Conservation (phyloP, 2,113 vertebrate genomes). For the Silurus meridionalis region DNA sequence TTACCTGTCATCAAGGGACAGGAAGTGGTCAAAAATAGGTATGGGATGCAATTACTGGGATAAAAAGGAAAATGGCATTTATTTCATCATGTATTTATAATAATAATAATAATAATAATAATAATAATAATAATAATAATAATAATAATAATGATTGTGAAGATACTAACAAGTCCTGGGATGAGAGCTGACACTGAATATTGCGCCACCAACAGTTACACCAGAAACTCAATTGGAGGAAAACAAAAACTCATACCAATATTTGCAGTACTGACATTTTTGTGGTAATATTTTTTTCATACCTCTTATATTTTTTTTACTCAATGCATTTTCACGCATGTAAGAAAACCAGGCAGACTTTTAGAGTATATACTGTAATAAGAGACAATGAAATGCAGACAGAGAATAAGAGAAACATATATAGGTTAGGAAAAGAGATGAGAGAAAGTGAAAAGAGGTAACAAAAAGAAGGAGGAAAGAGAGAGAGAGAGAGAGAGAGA, state of each 20-base stretch:
- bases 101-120: constrained; percentile 37
- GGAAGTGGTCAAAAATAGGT: constrained; percentile 51
- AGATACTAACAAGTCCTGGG: constrained; percentile 41
- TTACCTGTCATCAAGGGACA: constrained; percentile 38
- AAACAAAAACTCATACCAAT: constrained; percentile 68
- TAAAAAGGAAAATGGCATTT: constrained; percentile 14
- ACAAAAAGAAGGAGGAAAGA: background rate
- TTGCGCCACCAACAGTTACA: constrained; percentile 70
- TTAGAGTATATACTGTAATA: constrained; percentile 72
- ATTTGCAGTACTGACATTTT: constrained; percentile 73
- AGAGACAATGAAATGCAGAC: constrained; percentile 62
- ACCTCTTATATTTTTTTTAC: constrained; percentile 60
- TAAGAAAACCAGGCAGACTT: constrained; percentile 79
- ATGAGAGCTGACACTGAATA: constrained; percentile 64
- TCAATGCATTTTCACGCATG: constrained; percentile 70
- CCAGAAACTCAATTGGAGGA: constrained; percentile 51
- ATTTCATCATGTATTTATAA: constrained; percentile 12
- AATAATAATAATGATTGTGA: constrained; percentile 35
- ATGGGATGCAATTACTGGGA: constrained; percentile 47
- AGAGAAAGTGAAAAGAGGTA: constrained; percentile 22
- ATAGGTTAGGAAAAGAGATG: constrained; percentile 49
- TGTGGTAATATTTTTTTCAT: constrained; percentile 61
- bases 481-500: background rate
- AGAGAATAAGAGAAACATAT: constrained; percentile 42
- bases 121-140: constrained; percentile 20